Evolutionary conservation across 2,113 vertebrate species (phyloP).

Genomic region (Eleginops maclovinus): DNA sequence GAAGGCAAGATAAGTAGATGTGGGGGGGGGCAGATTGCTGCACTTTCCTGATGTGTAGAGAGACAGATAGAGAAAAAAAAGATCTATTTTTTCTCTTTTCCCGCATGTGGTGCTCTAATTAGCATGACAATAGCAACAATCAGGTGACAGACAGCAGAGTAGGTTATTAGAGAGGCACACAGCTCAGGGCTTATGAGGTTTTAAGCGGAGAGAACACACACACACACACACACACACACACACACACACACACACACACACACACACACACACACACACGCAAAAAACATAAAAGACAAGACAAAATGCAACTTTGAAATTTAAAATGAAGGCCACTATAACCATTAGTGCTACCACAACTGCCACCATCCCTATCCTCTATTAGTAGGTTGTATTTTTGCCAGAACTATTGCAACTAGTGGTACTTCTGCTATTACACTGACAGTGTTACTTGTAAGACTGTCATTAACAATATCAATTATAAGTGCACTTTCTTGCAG

Average conservation of each 20-base stretch:
- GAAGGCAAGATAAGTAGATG: conserved; percentile 69
- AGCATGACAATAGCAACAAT: conserved; percentile 85
- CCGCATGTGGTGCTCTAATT: conserved; percentile 71
- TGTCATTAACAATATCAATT: background rate
- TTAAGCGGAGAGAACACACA: conserved; percentile 41
- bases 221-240: conserved; percentile 3
- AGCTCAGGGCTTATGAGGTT: conserved; percentile 67
- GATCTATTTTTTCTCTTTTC: conserved; percentile 64
- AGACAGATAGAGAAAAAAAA: conserved; percentile 63
- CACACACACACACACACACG: conserved; percentile 16
- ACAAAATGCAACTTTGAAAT: conserved; percentile 13
- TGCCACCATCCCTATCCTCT: too few species aligned
- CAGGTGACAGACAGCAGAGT: conserved; percentile 77
- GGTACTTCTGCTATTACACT: background rate
- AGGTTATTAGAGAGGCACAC: conserved; percentile 76
- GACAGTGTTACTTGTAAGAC: conserved; percentile 1
- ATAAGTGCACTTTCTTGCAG: background rate
- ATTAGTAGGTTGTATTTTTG: background rate
- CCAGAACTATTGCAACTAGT: background rate
- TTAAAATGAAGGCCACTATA: conserved; percentile 9
- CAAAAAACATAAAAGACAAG: conserved; percentile 4
- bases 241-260: conserved; percentile 34
- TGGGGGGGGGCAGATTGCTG: conserved; percentile 47
- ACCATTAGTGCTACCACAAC: background rate
- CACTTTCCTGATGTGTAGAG: conserved; percentile 62